Base-by-base conservation (phyloP, 2,888 invertebrate genomes). In the Eilema griseolum region DNA sequence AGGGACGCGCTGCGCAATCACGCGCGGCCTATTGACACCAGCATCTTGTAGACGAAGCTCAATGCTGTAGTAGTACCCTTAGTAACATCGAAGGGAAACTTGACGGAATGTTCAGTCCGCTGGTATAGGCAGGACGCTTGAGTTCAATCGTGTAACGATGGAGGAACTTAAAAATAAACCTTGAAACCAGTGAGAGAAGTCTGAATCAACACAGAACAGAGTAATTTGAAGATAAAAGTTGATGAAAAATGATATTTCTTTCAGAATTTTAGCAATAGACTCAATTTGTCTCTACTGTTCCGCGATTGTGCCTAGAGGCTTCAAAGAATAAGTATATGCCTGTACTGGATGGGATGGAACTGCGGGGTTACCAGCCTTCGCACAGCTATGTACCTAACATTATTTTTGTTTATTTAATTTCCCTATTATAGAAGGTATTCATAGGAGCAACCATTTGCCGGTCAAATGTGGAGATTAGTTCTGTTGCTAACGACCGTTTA, bases 1-100 rank as follows among this genome's bases (percentile, higher is more conserved):
- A 96, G 96, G 81, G 98, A 98, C 85, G 97, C 98, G 95, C 95
- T 98, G 73, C 88, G 93, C 71, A 89, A 86, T 78, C 98, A 98
- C 88, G 96, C 97, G 72, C 96, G 96, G 59, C 92, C 93, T 56
- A 88, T 92, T 77, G 93, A 93, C 85, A 85, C 90, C 41, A 89
- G 83, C 84, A 84, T 89, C 73, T 87, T 93, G 80, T 88, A 93
- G 80, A 59, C 61, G 52, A n/a, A 20, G 12, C 33, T 61, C 61
- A 41, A 16, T 20, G 24, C 14, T n/a, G 16, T 16, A 31, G 1
- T n/a, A 52, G 52, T 28, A 26, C 46, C 64, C 14, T 63, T 28
- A 64, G 52, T 28, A 23, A 52, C 41, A 41, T 26, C 26, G 26
- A 52, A 33, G 33, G 33, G 33, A 23, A 65, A n/a, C 31, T 65